These are phyloP conservation scores for Anguilla obscura DNA, from an alignment of 2,797 vertebrate genomes.

Conservation along the genomic window DNA sequence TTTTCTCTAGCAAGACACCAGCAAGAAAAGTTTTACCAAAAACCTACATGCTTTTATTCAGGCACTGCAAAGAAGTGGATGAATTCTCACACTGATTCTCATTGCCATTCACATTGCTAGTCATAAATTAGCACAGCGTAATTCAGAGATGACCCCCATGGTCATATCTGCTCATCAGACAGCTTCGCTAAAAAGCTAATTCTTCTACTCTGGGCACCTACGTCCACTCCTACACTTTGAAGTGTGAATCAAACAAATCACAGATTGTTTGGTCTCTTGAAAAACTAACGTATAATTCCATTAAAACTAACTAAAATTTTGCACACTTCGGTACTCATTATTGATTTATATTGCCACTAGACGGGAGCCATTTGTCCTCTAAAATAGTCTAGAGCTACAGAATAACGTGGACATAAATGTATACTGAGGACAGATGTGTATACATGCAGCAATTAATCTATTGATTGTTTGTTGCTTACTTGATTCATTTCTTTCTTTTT, in stretches of 20 bases:
- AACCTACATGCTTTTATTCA: neutral
- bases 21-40: neutral
- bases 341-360: neutral
- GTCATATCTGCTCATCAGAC: neutral
- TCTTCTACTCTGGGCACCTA: neutral
- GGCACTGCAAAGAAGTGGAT: neutral
- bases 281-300: neutral
- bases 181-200: neutral
- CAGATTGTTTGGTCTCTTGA: neutral
- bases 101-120: neutral
- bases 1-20: too few species aligned
- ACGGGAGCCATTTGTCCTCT: too few species aligned
- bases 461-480: neutral
- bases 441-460: neutral
- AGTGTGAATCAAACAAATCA: neutral
- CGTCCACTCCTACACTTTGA: neutral
- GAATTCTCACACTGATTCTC: neutral
- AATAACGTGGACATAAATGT: too few species aligned
- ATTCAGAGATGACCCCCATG: neutral
- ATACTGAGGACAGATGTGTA: too few species aligned
- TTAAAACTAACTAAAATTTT: neutral
- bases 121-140: neutral
- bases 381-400: too few species aligned
- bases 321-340: neutral
- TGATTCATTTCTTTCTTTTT: neutral